These are phyloP conservation scores for Prosopocoilus inquinatus DNA, from an alignment of 2,888 invertebrate genomes.

Conservation along the genomic window DNA sequence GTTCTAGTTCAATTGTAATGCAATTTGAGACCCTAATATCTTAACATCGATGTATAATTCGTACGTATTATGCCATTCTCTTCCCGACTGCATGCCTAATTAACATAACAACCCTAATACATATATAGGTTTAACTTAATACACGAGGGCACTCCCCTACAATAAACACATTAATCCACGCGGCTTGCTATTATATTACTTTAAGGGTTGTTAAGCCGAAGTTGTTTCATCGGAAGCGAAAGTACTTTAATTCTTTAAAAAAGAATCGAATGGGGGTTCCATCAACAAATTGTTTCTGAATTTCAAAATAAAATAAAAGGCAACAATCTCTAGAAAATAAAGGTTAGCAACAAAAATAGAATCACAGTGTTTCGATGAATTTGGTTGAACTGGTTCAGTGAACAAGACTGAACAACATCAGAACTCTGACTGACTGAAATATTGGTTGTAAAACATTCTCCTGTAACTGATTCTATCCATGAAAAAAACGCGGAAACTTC, in stretches of 20 bases:
- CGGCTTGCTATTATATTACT: slow-evolving; percentile 10
- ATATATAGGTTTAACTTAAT: slow-evolving; percentile 43
- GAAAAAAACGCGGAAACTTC: no score
- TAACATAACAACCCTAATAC: slow-evolving; percentile 45
- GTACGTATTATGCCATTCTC: slow-evolving; percentile 62
- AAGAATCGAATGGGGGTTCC: background rate
- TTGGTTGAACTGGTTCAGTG: no score
- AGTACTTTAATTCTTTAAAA: background rate
- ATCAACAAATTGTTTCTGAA: no score
- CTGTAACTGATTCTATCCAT: no score
- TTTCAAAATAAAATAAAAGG: no score
- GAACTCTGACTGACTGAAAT: no score
- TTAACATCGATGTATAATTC: slow-evolving; percentile 27
- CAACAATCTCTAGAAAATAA: no score
- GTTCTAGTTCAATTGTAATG: background rate
- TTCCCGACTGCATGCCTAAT: slow-evolving; percentile 31
- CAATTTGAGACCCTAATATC: slow-evolving; percentile 1
- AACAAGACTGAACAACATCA: no score
- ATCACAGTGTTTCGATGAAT: no score
- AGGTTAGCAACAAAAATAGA: no score
- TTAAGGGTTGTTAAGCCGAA: background rate
- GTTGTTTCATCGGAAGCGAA: background rate
- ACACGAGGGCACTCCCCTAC: slow-evolving; percentile 32
- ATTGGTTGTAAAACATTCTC: no score
- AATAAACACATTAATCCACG: slow-evolving; percentile 31